phyloP scores from a whole-genome alignment of 2,888 invertebrate species.

The Diogma glabrata region DNA sequence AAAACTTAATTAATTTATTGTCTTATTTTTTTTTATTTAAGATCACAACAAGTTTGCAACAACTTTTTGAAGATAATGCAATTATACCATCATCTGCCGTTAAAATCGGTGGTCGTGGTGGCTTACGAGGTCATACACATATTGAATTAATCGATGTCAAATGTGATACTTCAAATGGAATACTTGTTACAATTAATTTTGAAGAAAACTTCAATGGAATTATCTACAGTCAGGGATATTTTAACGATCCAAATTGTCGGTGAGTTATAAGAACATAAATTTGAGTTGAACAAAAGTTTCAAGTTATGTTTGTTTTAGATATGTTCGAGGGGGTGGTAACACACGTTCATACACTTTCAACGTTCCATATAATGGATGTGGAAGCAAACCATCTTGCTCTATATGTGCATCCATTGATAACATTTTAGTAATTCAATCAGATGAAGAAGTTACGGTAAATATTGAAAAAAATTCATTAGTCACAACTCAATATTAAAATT shows the following conservation, averaged over 20 bases:
- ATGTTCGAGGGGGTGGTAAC: slow-evolving; percentile 46
- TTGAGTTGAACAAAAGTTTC: not conserved
- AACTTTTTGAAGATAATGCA: not conserved
- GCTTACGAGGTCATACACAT: slow-evolving; percentile 28
- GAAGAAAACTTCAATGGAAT: slow-evolving; percentile 51
- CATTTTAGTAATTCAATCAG: slow-evolving; percentile 54
- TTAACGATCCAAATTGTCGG: slow-evolving; percentile 55
- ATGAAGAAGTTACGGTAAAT: slow-evolving; percentile 46
- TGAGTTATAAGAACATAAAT: slow-evolving; percentile 28
- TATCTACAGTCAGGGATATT: slow-evolving; percentile 58
- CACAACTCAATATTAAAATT: not conserved
- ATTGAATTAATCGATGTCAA: slow-evolving; percentile 50
- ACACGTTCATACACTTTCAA: slow-evolving; percentile 46
- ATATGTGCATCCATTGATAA: slow-evolving; percentile 52
- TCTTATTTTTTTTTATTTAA: not conserved
- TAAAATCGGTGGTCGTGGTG: too few species aligned
- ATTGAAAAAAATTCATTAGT: not conserved
- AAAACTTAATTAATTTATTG: too few species aligned
- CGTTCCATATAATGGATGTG: slow-evolving; percentile 53
- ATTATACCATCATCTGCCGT: slow-evolving; percentile 2
- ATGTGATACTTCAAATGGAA: slow-evolving; percentile 41
- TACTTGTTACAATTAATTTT: slow-evolving; percentile 52
- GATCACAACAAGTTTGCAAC: not conserved
- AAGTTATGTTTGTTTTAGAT: slow-evolving; percentile 34
- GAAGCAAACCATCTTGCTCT: slow-evolving; percentile 47